Base-by-base conservation (phyloP, 64 coral and sea anemone species). In the Pocillopora verrucosa region DNA sequence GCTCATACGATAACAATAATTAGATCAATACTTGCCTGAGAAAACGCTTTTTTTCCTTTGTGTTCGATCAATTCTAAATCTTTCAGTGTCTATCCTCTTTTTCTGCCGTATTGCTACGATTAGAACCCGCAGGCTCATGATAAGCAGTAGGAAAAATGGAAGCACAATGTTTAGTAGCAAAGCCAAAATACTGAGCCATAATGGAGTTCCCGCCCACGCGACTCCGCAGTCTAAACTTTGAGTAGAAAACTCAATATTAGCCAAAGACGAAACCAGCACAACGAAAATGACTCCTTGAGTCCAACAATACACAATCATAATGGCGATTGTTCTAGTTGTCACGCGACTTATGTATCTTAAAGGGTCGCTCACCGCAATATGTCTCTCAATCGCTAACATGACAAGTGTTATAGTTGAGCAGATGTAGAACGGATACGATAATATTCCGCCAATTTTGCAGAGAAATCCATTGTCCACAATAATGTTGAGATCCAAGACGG, bases 141-240 rank as follows among this genome's bases (percentile, higher is more conserved):
- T 79, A n/a, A 77, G 25, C 65, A 92, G 60, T 17, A 92, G 58
- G 9, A 92, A 34, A 74, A 87, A 92, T 80, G 90, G 90, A 4
- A 63, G 11, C 60, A 87, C 59, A 35, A 92, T 87, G 75, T 78
- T 92, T 16, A 92, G 0, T 10, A 92, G 22, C 60, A 92, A 58
- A 11, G 83, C 84, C 4, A 92, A 22, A 19, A 80, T 6, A 78
- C 34, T 65, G 9, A 92, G 85, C 90, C 83, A 92, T 34, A 80
- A 58, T 22, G 90, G 90, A 11, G 82, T 87, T 35, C 85, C 80
- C 34, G 87, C 60, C 90, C 90, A 92, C 16, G 76, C 34, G 3
- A 92, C 84, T 0, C 90, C 90, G 80, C 90, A 92, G 72, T 92
- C 90, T 20, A 92, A 79, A 69, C 90, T 92, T 24, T 59, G 22